Conservation (phyloP, 2,888 invertebrate species). For the Eristalis intricaria region DNA sequence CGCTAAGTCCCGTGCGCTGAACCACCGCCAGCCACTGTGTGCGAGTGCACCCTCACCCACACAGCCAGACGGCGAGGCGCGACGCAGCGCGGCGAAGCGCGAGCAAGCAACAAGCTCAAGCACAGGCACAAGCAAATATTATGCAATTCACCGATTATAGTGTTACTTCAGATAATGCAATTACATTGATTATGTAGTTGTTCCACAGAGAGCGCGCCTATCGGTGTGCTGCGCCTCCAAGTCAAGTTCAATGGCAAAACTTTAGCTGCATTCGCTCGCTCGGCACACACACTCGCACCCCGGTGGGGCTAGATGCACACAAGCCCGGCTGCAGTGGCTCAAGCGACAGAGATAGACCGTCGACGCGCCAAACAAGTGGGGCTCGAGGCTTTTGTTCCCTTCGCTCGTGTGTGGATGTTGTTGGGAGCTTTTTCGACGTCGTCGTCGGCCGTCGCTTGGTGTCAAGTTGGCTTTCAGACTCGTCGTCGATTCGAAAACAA, state of each 20-base stretch:
- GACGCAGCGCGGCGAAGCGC: too few species aligned
- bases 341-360: not conserved
- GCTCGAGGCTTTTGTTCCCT: not conserved
- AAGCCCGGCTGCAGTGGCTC: not conserved
- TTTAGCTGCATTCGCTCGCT: not conserved
- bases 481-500: constrained; percentile 48
- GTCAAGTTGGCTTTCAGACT: not conserved
- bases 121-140: constrained; percentile 53
- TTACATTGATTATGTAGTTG: constrained; percentile 49
- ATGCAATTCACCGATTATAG: constrained; percentile 62
- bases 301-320: not conserved
- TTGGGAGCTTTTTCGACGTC: constrained; percentile 33
- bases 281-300: too few species aligned
- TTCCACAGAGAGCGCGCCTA: not conserved
- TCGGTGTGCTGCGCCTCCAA: constrained; percentile 21
- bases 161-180: constrained; percentile 69
- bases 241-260: constrained; percentile 71
- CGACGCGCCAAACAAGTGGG: not conserved
- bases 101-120: constrained; percentile 10
- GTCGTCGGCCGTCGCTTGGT: not conserved
- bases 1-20: constrained; percentile 63
- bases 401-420: not conserved
- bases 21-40: constrained; percentile 1
- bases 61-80: not conserved
- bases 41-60: constrained; percentile 5